These are phyloP conservation scores for Melopsittacus undulatus DNA, from an alignment of 2,797 vertebrate species.

Conservation along the genomic window DNA sequence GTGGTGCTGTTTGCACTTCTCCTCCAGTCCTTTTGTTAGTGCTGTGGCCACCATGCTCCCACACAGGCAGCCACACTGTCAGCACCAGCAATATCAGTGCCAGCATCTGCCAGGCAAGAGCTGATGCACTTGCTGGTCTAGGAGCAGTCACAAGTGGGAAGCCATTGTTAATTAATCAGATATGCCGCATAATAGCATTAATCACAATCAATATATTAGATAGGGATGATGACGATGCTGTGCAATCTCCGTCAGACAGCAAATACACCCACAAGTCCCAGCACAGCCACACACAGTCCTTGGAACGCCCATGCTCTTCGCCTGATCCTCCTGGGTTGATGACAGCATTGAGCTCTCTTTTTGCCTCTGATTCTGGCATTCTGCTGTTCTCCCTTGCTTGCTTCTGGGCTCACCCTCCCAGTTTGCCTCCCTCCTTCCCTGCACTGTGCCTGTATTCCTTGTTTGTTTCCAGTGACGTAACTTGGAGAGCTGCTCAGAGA, in stretches of 20 bases:
- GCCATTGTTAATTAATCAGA: constrained; percentile 58
- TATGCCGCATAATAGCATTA: neutral
- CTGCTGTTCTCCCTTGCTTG: neutral
- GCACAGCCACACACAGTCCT: neutral
- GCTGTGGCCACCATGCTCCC: neutral
- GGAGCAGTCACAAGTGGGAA: neutral
- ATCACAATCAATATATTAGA: constrained; percentile 43
- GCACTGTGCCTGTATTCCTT: neutral
- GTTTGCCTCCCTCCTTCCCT: neutral
- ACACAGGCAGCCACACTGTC: accelerated
- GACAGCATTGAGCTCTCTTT: neutral
- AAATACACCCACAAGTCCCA: neutral
- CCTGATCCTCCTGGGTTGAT: neutral
- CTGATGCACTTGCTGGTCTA: neutral
- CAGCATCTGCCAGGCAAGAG: neutral
- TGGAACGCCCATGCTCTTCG: neutral
- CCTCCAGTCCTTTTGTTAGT: neutral
- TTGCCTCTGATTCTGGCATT: neutral
- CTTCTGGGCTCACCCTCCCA: neutral
- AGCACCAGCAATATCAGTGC: neutral
- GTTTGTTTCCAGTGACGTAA: neutral
- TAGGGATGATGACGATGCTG: neutral
- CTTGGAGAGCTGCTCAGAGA: neutral
- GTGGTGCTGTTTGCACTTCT: neutral
- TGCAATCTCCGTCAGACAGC: constrained; percentile 5